phyloP scores from a whole-genome alignment of 2,888 invertebrate species.

The Parnassius smintheus region DNA sequence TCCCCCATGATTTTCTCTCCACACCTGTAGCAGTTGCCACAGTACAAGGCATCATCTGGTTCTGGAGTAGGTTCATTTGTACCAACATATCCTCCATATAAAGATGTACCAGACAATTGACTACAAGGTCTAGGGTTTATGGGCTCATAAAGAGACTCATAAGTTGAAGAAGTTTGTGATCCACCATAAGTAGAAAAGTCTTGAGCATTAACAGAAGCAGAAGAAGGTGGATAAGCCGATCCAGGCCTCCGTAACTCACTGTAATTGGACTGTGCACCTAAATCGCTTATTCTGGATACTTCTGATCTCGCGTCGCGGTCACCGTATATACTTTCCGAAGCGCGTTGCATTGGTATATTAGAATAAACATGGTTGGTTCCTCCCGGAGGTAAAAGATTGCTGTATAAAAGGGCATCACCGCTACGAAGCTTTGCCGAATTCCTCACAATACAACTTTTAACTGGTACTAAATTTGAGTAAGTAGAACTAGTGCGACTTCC shows the following conservation, averaged over 20 bases:
- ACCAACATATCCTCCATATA: conserved; percentile 81
- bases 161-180: conserved; percentile 83
- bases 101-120: conserved; percentile 81
- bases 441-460: conserved; percentile 76
- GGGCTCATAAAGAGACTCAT: conserved; percentile 84
- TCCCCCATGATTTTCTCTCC: conserved; percentile 96
- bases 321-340: conserved; percentile 76
- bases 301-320: conserved; percentile 68
- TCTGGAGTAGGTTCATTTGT: conserved; percentile 93
- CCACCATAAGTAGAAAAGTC: conserved; percentile 81
- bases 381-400: conserved; percentile 72
- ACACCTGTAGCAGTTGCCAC: conserved; percentile 96
- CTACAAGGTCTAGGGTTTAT: conserved; percentile 83
- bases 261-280: conserved; percentile 82
- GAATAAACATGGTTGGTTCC: conserved; percentile 77
- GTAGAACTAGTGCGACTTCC: conserved; percentile 73
- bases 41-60: conserved; percentile 85
- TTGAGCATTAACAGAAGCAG: conserved; percentile 72
- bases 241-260: conserved; percentile 82
- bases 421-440: conserved; percentile 65
- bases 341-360: conserved; percentile 71
- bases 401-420: conserved; percentile 72
- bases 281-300: conserved; percentile 72
- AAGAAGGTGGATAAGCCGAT: conserved; percentile 78
- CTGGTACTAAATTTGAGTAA: conserved; percentile 74